These are phyloP conservation scores for Chymomyza fuscimana DNA, from an alignment of 2,888 invertebrate species.

Conservation along the genomic window DNA sequence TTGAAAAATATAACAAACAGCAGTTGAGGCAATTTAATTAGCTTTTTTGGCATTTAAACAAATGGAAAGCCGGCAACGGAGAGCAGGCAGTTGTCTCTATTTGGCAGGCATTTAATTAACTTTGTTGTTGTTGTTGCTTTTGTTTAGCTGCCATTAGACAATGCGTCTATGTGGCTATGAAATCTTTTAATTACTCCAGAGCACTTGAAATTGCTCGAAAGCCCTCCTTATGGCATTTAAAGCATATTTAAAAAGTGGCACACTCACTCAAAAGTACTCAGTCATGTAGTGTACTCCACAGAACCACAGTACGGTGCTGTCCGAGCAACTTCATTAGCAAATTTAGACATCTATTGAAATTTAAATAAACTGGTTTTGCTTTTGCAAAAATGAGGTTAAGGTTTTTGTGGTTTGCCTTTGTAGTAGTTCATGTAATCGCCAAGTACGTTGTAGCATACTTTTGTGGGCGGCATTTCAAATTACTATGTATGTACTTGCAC, in stretches of 20 bases:
- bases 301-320: not conserved
- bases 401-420: not conserved
- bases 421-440: not conserved
- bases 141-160: not conserved
- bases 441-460: not conserved
- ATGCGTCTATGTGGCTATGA: not conserved
- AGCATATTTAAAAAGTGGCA: not conserved
- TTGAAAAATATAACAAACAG: not conserved
- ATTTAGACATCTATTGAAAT: constrained; percentile 1
- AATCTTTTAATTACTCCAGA: not conserved
- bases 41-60: constrained; percentile 2
- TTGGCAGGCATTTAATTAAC: constrained; percentile 2
- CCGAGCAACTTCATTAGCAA: constrained; percentile 5
- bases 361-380: constrained; percentile 7
- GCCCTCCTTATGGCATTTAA: not conserved
- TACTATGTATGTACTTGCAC: not conserved
- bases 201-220: not conserved
- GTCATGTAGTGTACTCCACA: not conserved
- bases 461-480: not conserved
- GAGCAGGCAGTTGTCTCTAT: not conserved
- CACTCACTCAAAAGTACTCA: not conserved
- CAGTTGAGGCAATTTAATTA: constrained; percentile 1
- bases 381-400: not conserved
- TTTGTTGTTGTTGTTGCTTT: not conserved
- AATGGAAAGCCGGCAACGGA: not conserved